Evolutionary conservation across 2,888 invertebrate genomes (phyloP), one percentile per base, ranked within the genome.

Genomic region (Mythimna albipuncta): DNA sequence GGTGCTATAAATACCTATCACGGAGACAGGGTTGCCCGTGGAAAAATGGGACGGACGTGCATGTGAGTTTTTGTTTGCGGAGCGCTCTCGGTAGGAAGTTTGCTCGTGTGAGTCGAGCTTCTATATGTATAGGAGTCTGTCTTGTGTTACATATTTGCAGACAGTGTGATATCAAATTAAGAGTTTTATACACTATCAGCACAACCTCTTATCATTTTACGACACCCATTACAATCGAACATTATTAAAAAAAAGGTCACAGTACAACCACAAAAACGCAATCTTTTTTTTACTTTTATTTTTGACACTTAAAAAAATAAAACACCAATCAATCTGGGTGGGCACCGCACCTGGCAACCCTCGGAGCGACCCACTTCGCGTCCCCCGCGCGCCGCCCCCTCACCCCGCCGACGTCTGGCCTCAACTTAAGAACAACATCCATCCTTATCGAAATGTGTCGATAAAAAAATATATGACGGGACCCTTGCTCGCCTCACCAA

Each of bases 1-100:
- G 72, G 47, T 74, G 86, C 90, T 93, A 93, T 92, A 93, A 92
- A 93, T 91, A 91, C 86, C 87, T 88, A 89, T 85, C 81, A 75
- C 58, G 71, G 75, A 73, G 82, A 67, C 76, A 88, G 89, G 88
- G 89, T 65, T 88, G 89, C 58, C 86, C 38, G 71, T 72, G 44
- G 58, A 77, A 80, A 79, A 87, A 87, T 83, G 71, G 70, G 66
- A 74, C 83, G 70, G 38, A 77, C 52, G 35, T 21, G 64, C 47
- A 47, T 16, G 58, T 35, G 44, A 54, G 71, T 73, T 79, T 76
- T 73, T 54, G 21, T 64, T 68, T 41, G 52, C 66, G 35, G 10
- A 44, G 35, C 16, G 59, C 21, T 47, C 16, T 58, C 63, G 32
- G 52, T 72, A 32, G 59, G 55, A 74, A 57, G 26, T 64, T 69